These are phyloP conservation scores for Leptinotarsa juncta DNA, from an alignment of 2,888 invertebrate species.

Conservation along the genomic window DNA sequence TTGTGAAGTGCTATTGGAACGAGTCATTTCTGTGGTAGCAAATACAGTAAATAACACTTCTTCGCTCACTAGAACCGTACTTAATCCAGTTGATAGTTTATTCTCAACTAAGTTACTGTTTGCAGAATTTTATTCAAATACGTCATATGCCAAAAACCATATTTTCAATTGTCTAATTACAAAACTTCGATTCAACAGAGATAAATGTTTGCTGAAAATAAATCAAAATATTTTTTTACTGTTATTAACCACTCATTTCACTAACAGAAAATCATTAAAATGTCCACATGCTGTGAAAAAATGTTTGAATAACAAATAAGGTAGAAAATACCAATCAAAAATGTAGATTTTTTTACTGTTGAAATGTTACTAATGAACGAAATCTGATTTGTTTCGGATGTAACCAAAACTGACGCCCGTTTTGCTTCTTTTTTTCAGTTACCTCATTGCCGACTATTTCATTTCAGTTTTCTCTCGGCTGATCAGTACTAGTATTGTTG, in stretches of 20 bases:
- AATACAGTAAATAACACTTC: not conserved
- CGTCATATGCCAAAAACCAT: not conserved
- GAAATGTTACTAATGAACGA: not conserved
- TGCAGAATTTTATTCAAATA: no score
- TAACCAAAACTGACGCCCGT: not conserved
- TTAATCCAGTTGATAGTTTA: no score
- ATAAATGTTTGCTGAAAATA: no score
- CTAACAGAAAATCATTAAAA: not conserved
- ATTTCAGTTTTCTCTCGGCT: not conserved
- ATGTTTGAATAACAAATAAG: not conserved
- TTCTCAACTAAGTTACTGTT: no score
- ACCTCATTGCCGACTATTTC: not conserved
- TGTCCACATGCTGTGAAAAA: not conserved
- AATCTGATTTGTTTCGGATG: not conserved
- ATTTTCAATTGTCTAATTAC: no score
- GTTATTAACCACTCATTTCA: not conserved
- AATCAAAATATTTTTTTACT: not conserved
- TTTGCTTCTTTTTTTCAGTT: not conserved
- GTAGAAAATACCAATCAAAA: not conserved
- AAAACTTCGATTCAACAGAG: no score
- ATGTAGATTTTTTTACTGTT: slow-evolving; percentile 9
- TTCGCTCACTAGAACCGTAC: no score
- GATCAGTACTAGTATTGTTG: not conserved
- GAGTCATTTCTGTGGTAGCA: not conserved
- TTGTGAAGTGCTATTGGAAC: not conserved